Evolutionary conservation across 2,888 invertebrate species (phyloP).

Genomic region (Prosopocoilus inquinatus): DNA sequence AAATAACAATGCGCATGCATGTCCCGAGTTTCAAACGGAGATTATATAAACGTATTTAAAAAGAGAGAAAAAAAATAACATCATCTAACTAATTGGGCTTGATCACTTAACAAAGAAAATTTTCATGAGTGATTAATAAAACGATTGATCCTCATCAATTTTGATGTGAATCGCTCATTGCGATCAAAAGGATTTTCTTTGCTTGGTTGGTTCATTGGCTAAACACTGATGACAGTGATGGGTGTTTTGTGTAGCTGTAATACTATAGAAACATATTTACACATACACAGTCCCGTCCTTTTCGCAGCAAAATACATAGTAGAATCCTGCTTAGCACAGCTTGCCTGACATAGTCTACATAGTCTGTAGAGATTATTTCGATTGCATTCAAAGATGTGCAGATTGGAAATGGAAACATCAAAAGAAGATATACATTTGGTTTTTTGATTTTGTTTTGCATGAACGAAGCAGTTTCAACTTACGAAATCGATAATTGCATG

Average conservation of each 20-base stretch:
- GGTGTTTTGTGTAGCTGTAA: constrained; percentile 26
- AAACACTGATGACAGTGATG: constrained; percentile 19
- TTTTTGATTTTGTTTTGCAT: too few relatives aligned
- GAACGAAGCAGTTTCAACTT: too few relatives aligned
- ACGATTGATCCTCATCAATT: too few relatives aligned
- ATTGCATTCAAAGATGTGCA: too few relatives aligned
- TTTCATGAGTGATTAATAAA: neutral
- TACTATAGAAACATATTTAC: constrained; percentile 28
- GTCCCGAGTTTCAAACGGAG: neutral
- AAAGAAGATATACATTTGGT: too few relatives aligned
- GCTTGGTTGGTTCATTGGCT: neutral
- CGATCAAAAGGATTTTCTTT: too few relatives aligned
- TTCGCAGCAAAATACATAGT: constrained; percentile 37
- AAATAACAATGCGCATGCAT: constrained; percentile 1
- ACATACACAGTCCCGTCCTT: constrained; percentile 40
- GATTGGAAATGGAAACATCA: too few relatives aligned
- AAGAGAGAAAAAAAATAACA: too few relatives aligned
- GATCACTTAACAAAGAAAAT: constrained; percentile 1
- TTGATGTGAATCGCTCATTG: too few relatives aligned
- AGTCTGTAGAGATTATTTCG: neutral
- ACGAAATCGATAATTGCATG: too few relatives aligned
- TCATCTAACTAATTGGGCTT: neutral
- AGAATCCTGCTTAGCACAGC: constrained; percentile 47
- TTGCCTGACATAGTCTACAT: constrained; percentile 37
- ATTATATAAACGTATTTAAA: neutral